Conservation (phyloP, 2,113 vertebrate genomes). For the Callocephalon fimbriatum region DNA sequence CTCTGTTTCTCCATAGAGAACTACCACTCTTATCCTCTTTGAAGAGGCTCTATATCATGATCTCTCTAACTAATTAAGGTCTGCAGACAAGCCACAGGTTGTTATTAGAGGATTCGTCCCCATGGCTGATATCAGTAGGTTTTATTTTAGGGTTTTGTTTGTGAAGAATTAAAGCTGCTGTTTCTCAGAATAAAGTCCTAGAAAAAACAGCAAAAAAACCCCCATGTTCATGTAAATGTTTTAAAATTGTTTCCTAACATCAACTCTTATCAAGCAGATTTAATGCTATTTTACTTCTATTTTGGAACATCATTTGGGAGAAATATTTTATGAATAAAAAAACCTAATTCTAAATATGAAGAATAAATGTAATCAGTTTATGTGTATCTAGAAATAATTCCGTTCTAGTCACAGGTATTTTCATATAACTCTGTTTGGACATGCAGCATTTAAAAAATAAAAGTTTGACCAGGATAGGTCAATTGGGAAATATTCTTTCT, state of each 20-base stretch:
- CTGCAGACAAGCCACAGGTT: conserved; percentile 81
- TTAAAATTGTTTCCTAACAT: not conserved
- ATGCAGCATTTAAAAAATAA: not conserved
- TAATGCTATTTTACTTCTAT: not conserved
- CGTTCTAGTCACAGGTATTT: not conserved
- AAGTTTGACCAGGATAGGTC: not conserved
- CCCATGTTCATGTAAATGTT: not conserved
- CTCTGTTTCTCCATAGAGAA: conserved; percentile 76
- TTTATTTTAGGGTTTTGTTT: not conserved
- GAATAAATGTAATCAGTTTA: not conserved
- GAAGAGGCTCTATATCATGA: conserved; percentile 85
- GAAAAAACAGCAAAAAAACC: not conserved
- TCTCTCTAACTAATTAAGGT: conserved; percentile 85
- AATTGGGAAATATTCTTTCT: not conserved
- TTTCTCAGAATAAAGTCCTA: conserved; percentile 27
- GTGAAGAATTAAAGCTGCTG: conserved; percentile 45
- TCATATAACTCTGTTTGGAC: not conserved
- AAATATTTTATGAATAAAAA: not conserved
- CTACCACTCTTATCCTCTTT: conserved; percentile 76
- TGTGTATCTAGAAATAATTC: not conserved
- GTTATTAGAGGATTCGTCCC: conserved; percentile 60
- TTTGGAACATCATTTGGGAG: not conserved
- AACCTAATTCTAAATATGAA: not conserved
- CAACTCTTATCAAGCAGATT: not conserved
- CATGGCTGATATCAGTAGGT: conserved; percentile 42